phyloP scores from a whole-genome alignment of 2,113 vertebrate genomes.

The Pelmatolapia mariae region DNA sequence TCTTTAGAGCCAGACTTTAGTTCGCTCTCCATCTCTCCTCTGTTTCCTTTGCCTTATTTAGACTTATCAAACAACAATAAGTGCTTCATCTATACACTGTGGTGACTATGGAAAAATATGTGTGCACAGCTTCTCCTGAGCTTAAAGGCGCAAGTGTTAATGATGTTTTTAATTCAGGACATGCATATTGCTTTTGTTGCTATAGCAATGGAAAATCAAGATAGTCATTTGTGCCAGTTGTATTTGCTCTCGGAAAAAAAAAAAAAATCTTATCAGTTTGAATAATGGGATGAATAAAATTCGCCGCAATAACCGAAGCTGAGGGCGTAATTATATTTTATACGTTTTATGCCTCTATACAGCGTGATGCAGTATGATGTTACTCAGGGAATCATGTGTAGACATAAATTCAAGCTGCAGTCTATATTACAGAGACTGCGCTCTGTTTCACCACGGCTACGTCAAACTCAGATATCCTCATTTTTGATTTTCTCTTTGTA shows the following conservation, averaged over 20 bases:
- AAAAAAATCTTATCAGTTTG: conserved; percentile 42
- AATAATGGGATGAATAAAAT: conserved; percentile 55
- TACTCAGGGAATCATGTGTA: conserved; percentile 22
- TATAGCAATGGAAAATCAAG: conserved; percentile 44
- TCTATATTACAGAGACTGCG: not conserved
- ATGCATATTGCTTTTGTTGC: conserved; percentile 42
- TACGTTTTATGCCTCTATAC: conserved; percentile 40
- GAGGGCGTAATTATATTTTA: conserved; percentile 51
- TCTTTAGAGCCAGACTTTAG: conserved; percentile 43
- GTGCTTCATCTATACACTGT: conserved; percentile 34
- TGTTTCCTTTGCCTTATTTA: conserved; percentile 14
- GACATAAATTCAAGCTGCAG: conserved; percentile 8
- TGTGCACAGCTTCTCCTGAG: conserved; percentile 25
- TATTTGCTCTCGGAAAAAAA: conserved; percentile 15
- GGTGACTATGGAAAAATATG: conserved; percentile 11
- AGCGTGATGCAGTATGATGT: conserved; percentile 30
- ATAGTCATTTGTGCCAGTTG: conserved; percentile 19
- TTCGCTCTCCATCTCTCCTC: conserved; percentile 1
- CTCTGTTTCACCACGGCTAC: not conserved
- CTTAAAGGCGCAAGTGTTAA: conserved; percentile 50
- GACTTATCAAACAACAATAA: conserved; percentile 48
- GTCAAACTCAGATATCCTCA: not conserved
- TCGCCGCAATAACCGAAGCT: conserved; percentile 33
- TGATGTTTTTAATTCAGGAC: conserved; percentile 59
- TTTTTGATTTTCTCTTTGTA: not conserved